Evolutionary conservation across 2,113 vertebrate genomes (phyloP).

Genomic region (Myanophis thanlyinensis): DNA sequence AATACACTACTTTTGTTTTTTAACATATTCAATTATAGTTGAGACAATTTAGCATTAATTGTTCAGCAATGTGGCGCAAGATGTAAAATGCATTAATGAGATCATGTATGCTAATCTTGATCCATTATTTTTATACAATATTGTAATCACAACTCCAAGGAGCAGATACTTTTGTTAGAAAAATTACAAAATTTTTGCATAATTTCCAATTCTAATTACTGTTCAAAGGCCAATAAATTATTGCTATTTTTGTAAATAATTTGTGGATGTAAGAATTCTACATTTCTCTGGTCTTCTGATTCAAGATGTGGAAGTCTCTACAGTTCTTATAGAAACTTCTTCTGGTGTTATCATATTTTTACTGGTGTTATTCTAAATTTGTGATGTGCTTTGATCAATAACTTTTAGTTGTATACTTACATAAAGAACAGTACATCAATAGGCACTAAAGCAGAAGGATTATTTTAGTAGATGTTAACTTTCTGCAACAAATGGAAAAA

Average conservation of each 20-base stretch:
- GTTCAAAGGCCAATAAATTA: neutral
- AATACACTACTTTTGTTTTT: neutral
- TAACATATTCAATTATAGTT: slow-evolving; percentile 11
- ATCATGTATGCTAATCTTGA: slow-evolving; percentile 27
- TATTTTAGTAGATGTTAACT: neutral
- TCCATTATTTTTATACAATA: slow-evolving; percentile 15
- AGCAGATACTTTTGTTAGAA: neutral
- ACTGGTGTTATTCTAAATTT: neutral
- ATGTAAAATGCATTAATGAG: slow-evolving; percentile 30
- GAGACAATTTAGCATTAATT: slow-evolving; percentile 33
- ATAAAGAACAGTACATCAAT: neutral
- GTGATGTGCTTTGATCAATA: neutral
- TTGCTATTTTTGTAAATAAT: neutral
- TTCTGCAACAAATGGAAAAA: neutral
- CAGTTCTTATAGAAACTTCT: neutral
- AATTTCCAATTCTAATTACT: neutral
- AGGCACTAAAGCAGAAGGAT: neutral
- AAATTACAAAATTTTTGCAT: neutral
- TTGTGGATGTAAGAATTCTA: neutral
- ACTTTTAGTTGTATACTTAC: neutral
- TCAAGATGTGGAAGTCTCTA: neutral
- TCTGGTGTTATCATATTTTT: neutral
- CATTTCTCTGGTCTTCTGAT: neutral
- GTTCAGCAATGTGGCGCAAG: neutral
- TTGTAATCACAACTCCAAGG: slow-evolving; percentile 20